Evolutionary conservation across 2,113 vertebrate genomes (phyloP).

Genomic region (Alethe castanea): DNA sequence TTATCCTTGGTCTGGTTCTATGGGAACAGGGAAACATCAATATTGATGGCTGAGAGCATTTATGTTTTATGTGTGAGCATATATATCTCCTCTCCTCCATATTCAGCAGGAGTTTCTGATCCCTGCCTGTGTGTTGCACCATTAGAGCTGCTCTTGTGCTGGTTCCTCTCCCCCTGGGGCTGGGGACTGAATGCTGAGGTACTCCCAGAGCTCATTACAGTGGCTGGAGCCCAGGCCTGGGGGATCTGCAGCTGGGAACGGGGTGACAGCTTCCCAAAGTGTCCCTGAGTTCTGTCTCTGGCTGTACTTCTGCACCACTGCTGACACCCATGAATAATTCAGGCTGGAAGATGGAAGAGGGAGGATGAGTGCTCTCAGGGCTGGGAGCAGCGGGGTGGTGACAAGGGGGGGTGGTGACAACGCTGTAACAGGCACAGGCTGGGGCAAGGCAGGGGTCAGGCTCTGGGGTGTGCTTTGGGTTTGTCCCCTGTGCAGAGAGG

Average conservation of each 20-base stretch:
- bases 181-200: background rate
- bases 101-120: slow-evolving; percentile 33
- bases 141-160: background rate
- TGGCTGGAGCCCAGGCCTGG: background rate
- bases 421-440: fast-evolving
- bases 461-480: background rate
- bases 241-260: fast-evolving
- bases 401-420: background rate
- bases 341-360: background rate
- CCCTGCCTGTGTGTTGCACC: background rate
- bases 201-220: background rate
- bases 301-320: background rate
- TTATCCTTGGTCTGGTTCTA: slow-evolving; percentile 49
- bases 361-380: background rate
- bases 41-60: slow-evolving; percentile 57
- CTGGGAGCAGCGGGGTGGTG: background rate
- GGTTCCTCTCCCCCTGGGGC: background rate
- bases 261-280: background rate
- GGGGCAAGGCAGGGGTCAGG: background rate
- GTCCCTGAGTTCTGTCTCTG: background rate
- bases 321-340: slow-evolving; percentile 18
- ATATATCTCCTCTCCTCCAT: background rate
- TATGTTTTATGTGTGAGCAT: slow-evolving; percentile 29
- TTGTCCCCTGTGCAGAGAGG: background rate
- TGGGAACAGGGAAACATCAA: slow-evolving; percentile 53